Percentiles rank a stretch among this genome's conserved stretches.
Evolutionary conservation across 2,113 vertebrate species (phyloP).

Genomic region (Eulacestoma nigropectus): DNA sequence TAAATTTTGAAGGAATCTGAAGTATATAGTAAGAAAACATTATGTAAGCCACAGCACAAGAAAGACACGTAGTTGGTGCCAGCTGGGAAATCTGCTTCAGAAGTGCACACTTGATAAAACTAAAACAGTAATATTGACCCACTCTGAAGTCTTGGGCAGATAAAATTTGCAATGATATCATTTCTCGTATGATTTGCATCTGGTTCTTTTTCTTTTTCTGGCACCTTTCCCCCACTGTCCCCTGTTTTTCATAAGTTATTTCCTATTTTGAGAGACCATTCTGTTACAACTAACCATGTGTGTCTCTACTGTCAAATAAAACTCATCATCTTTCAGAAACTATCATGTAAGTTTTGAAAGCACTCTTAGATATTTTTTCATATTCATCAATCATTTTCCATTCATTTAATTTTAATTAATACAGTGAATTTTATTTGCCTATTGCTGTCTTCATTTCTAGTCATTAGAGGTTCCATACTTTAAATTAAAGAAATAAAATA

Average conservation of each 20-base stretch:
- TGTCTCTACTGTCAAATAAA: not conserved
- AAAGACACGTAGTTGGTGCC: not conserved
- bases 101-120: not conserved
- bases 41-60: not conserved
- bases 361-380: not conserved
- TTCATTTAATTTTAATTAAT: not conserved
- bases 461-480: not conserved
- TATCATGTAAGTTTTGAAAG: not conserved
- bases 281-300: not conserved
- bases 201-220: not conserved
- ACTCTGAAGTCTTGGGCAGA: not conserved
- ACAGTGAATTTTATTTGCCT: not conserved
- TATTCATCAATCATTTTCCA: not conserved
- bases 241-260: not conserved
- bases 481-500: not conserved
- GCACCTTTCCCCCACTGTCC: rapidly evolving
- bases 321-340: not conserved
- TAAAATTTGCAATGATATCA: not conserved
- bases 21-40: not conserved
- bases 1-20: not conserved
- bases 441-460: not conserved
- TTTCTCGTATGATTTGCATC: not conserved
- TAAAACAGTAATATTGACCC: not conserved
- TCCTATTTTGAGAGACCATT: not conserved
- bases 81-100: not conserved